Evolutionary conservation across 2,888 invertebrate species (phyloP).

Genomic region (Cetonia aurata): DNA sequence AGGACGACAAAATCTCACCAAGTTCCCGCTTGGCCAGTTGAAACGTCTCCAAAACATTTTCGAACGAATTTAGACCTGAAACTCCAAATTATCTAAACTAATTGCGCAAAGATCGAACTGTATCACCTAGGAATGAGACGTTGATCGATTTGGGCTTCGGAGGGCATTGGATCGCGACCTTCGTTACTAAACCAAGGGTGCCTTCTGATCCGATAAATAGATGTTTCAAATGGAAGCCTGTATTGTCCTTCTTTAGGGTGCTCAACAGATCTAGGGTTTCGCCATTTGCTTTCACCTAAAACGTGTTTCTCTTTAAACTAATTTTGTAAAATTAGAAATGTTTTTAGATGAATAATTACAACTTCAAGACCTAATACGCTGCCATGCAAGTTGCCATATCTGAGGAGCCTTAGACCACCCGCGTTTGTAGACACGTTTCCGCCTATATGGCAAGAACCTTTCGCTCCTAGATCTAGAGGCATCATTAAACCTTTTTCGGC

Average conservation of each 20-base stretch:
- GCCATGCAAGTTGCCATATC: conserved; percentile 96
- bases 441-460: conserved; percentile 95
- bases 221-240: conserved; percentile 97
- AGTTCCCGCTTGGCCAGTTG: conserved; percentile 79
- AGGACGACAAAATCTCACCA: conserved; percentile 94
- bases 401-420: conserved; percentile 91
- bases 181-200: conserved; percentile 93
- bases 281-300: conserved; percentile 86
- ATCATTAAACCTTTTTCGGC: conserved; percentile 85
- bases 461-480: conserved; percentile 97
- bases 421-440: conserved; percentile 98
- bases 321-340: background rate
- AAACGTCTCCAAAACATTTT: conserved; percentile 82
- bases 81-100: conserved; percentile 33
- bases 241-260: conserved; percentile 95
- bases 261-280: conserved; percentile 87
- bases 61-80: conserved; percentile 81
- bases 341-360: conserved; percentile 69
- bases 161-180: conserved; percentile 92
- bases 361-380: conserved; percentile 92
- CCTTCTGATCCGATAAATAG: conserved; percentile 98
- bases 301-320: conserved; percentile 22
- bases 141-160: conserved; percentile 84
- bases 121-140: conserved; percentile 88
- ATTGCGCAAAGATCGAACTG: background rate